Evolutionary conservation across 2,113 vertebrate genomes (phyloP), one percentile per base, ranked within the genome.

Genomic region (Pseudorasbora parva): DNA sequence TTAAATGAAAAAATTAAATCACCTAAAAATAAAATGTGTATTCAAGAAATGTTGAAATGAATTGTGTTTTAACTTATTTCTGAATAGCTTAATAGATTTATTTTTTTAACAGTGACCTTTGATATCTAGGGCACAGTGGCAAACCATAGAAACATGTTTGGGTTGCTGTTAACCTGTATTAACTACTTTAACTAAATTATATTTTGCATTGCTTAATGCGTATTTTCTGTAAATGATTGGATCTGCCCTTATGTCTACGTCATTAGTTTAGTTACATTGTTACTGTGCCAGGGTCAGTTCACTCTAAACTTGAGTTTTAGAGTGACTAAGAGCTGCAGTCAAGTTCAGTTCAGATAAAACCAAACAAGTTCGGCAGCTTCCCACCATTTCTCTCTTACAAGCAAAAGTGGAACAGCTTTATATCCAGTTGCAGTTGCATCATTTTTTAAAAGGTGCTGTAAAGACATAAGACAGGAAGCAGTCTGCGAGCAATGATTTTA

Each of bases 241-340:
- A 54, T 56, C 8, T 77, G 51, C 51, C 6, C 10, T 57, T 77
- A 12, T 37, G 49, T n/a, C 14, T 17, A 9, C 12, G 73, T n/a
- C 21, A 23, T 72, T 3, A 0, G 27, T 23, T 59, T 72, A 21
- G 21, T 72, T 47, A 37, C 25, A 21, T 37, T 30, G 78, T 19
- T 11, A 21, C 27, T n/a, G 45, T 54, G 45, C 27, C 25, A 15
- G 30, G 19, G 33, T 23, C 37, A 23, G 27, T 47, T 74, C 37
- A n/a, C 57, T 37, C 21, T 33, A n/a, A 83, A 64, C 27, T 72
- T 72, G 41, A 45, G 68, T 83, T 60, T 64, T 25, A 25, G 41
- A 33, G 5, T 62, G 81, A 49, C 37, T 69, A 68, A 73, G 81
- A 30, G 41, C 25, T 49, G 23, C 25, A 15, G 25, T 49, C 57